Evolutionary conservation across 1,140 invertebrate genomes (phyloP).

Genomic region (Pseudomyrmex concolor): DNA sequence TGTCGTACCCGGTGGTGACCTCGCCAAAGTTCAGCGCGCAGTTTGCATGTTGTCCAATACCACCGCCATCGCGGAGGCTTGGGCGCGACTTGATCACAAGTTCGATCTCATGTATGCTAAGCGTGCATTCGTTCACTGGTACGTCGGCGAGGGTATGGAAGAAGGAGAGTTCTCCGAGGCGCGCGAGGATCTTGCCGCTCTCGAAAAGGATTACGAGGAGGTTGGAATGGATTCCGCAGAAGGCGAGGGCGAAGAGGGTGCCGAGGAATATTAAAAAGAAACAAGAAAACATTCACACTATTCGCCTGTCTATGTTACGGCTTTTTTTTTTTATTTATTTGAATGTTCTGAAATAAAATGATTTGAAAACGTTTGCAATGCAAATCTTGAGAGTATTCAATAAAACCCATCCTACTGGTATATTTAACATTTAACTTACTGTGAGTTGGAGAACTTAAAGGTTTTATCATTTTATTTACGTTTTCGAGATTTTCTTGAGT

Average conservation of each 20-base stretch:
- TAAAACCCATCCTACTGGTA: conserved; percentile 7
- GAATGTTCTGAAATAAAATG: conserved; percentile 64
- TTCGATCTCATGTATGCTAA: conserved; percentile 73
- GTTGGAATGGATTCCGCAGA: conserved; percentile 72
- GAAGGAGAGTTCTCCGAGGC: conserved; percentile 72
- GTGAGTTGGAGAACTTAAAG: not conserved
- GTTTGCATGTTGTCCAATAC: conserved; percentile 79
- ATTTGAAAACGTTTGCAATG: conserved; percentile 20
- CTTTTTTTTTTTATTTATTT: conserved; percentile 42
- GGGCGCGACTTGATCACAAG: conserved; percentile 69
- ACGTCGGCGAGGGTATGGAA: conserved; percentile 72
- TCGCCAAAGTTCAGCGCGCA: conserved; percentile 71
- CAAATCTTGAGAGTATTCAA: conserved; percentile 1
- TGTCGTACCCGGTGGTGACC: conserved; percentile 69
- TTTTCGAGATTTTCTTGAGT: no score
- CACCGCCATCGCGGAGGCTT: conserved; percentile 69
- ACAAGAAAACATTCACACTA: no score
- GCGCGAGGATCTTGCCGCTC: conserved; percentile 69
- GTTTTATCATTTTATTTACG: no score
- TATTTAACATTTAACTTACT: conserved; percentile 1
- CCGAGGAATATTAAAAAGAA: conserved; percentile 67
- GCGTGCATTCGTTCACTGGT: conserved; percentile 72
- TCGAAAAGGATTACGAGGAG: conserved; percentile 72
- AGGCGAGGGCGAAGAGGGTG: conserved; percentile 69
- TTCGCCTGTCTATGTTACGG: not conserved